These are phyloP conservation scores for Argyra leucocephala DNA, from an alignment of 2,888 invertebrate species.

Conservation along the genomic window DNA sequence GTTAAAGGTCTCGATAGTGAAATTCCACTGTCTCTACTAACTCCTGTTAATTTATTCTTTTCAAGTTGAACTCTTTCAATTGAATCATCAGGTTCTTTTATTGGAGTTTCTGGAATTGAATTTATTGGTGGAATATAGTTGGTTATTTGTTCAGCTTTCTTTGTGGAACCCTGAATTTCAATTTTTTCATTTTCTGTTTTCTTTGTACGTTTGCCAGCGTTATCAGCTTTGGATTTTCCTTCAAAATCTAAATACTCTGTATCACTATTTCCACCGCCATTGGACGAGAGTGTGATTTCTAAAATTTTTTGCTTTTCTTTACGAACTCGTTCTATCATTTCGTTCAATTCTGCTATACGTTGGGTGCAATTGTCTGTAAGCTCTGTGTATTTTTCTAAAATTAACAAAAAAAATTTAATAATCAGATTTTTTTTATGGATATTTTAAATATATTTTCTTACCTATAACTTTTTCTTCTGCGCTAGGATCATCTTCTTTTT, in stretches of 20 bases:
- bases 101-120: background rate
- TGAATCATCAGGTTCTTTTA: slow-evolving; percentile 20
- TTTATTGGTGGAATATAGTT: background rate
- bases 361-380: slow-evolving; percentile 49
- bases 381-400: slow-evolving; percentile 43
- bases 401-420: background rate
- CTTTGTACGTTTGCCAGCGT: too few species aligned
- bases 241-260: slow-evolving; percentile 42
- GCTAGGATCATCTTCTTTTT: background rate
- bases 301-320: slow-evolving; percentile 47
- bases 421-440: background rate
- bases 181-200: background rate
- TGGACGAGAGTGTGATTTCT: slow-evolving; percentile 40
- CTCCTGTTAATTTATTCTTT: slow-evolving; percentile 34
- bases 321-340: slow-evolving; percentile 51
- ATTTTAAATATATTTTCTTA: slow-evolving; percentile 9
- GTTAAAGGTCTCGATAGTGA: slow-evolving; percentile 40
- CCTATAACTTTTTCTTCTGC: background rate
- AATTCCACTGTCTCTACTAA: slow-evolving; percentile 41
- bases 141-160: too few species aligned
- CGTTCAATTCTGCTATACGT: slow-evolving; percentile 49
- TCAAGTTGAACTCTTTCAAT: slow-evolving; percentile 26
- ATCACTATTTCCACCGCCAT: slow-evolving; percentile 30
- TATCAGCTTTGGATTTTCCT: slow-evolving; percentile 13
- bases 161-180: background rate